Evolutionary conservation across 2,888 invertebrate genomes (phyloP).

Genomic region (Netelia inedita): DNA sequence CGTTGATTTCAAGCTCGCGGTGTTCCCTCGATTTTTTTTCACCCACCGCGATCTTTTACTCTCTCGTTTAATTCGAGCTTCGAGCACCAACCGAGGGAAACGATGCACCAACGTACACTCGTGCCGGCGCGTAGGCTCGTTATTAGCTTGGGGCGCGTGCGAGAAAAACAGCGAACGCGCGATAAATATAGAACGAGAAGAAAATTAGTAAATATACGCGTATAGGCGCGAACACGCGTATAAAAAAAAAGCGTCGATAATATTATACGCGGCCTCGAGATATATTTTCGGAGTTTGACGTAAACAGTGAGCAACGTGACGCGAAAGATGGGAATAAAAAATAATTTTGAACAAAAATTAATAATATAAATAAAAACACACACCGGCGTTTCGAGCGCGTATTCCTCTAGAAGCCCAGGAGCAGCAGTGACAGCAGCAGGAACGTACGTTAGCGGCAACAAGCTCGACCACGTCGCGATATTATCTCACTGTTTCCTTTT

Average conservation of each 20-base stretch:
- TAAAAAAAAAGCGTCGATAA: background rate
- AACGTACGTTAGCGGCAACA: background rate
- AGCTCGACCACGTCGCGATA: conserved; percentile 73
- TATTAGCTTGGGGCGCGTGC: conserved; percentile 32
- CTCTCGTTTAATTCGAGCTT: background rate
- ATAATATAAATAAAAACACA: background rate
- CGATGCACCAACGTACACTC: background rate
- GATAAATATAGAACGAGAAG: background rate
- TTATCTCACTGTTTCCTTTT: conserved; percentile 70
- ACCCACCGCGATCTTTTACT: background rate
- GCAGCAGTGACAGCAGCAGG: too few relatives aligned
- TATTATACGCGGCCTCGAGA: background rate
- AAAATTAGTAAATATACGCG: background rate
- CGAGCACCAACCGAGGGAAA: background rate
- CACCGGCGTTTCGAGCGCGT: background rate
- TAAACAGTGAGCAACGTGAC: background rate
- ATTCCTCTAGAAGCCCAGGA: background rate
- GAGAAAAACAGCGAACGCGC: conserved; percentile 31
- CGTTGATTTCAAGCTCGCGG: background rate
- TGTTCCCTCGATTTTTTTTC: background rate
- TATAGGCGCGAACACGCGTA: background rate
- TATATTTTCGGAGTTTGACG: background rate
- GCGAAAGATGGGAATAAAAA: background rate
- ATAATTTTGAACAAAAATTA: too few relatives aligned
- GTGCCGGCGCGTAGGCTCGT: background rate